These are phyloP conservation scores for Pristionchus japonicus DNA, from an alignment of 2,888 invertebrate species.

Conservation along the genomic window DNA sequence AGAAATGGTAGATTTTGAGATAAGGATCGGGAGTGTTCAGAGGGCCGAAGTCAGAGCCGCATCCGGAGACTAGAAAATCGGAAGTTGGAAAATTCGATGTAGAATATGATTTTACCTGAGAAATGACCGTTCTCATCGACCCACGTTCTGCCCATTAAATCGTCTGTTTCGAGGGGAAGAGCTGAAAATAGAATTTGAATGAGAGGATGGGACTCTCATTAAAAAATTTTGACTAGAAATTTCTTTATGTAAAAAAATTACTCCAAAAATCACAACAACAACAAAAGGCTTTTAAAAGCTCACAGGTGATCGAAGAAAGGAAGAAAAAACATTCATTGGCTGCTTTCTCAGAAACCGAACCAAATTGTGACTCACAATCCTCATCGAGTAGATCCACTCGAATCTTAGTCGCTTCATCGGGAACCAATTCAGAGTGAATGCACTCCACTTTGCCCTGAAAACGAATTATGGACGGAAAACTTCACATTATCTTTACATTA, in stretches of 20 bases:
- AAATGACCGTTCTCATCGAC: slow-evolving; percentile 53
- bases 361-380: slow-evolving; percentile 54
- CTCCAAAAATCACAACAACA: too few species aligned
- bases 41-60: slow-evolving; percentile 63
- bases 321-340: too few species aligned
- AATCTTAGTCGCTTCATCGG: slow-evolving; percentile 1
- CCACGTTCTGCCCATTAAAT: slow-evolving; percentile 62
- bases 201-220: neutral
- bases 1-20: slow-evolving; percentile 55
- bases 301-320: too few species aligned
- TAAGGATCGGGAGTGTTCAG: slow-evolving; percentile 62
- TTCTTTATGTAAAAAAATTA: too few species aligned
- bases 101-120: slow-evolving; percentile 41
- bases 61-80: slow-evolving; percentile 55
- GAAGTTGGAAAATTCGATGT: neutral
- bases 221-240: neutral
- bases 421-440: neutral
- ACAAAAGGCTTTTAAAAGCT: too few species aligned
- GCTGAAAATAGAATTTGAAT: slow-evolving; percentile 49
- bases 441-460: slow-evolving; percentile 34
- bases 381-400: slow-evolving; percentile 61
- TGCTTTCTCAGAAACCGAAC: too few species aligned
- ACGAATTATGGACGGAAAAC: neutral
- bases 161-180: slow-evolving; percentile 60
- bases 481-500: neutral